Evolutionary conservation across 2,888 invertebrate species (phyloP), one percentile per base, ranked within the genome.

Genomic region (Athripsodes cinereus): DNA sequence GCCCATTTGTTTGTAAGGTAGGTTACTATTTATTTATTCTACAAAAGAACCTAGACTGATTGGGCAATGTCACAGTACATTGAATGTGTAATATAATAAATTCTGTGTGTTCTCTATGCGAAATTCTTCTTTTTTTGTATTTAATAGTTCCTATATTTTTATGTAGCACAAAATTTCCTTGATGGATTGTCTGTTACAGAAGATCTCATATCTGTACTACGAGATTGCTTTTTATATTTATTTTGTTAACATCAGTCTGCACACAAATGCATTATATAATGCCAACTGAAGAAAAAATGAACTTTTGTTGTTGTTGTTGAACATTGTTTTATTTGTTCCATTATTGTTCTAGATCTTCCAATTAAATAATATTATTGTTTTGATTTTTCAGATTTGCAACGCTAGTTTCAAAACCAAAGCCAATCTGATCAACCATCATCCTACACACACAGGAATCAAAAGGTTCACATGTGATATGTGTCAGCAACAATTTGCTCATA

Each of bases 401-500:
- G 78, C 84, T 0, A 78, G 80, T 47, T 89, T 88, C 70, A 88
- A 89, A 69, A 86, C 88, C 0, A 84, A 85, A 62, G 83, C 87
- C 2, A 88, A 87, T 69, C 71, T 90, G 34, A 68, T 85, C 50
- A 88, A 87, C 71, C 91, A 91, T 69, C 82, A 84, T 67, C 78
- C 84, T 8, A 82, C 85, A 0, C 90, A 90, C 68, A 81, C 85
- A 0, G 88, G 88, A 0, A 81, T 86, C 52, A 88, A 86, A 71
- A 84, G 83, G 67, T 86, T 82, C 71, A 74, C 78, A 5, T 90
- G 90, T 67, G 83, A 84, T 59, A 76, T 84, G 35, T 91, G 91
- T 71, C 83, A 84, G 34, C 85, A 87, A 67, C 80, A 80, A 65
- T 91, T 91, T 69, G 83, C 86, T 8, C 87, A 90, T 69, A 88